Evolutionary conservation across 1,140 invertebrate genomes (phyloP), one percentile per base, ranked within the genome.

Genomic region (Drosophila bocqueti): DNA sequence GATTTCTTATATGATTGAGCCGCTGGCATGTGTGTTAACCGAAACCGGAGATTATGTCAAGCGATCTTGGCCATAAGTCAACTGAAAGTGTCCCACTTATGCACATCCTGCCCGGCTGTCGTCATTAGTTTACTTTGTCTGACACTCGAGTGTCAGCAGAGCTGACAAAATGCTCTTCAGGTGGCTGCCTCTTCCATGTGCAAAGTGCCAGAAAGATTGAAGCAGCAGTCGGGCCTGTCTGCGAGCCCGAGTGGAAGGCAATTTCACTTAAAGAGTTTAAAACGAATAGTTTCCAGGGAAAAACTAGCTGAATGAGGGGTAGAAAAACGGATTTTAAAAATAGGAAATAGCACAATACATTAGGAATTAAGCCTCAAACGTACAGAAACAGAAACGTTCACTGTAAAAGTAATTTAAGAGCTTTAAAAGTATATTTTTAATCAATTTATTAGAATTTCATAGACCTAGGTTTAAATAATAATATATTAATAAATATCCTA

Each of bases 71-170:
- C 26, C 67, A 73, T 72, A 73, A 73, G 54, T 73, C 69, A 73
- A 15, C 69, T 40, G 31, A 61, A 72, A 61, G 67, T 60, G 67
- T 42, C 24, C 68, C 68, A 61, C 45, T 73, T 43, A 67, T 43
- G 66, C 31, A 52, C 36, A 67, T 69, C 46, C 63, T 45, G 63
- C 54, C 54, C 54, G 54, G 66, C 67, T 73, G 69, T 73, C 67
- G 40, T 73, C 69, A 73, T 73, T 73, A 73, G 69, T 73, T 73
- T 72, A 73, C 67, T 61, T 73, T 73, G 69, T 43, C 69, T 72
- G 67, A 73, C 69, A 73, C 69, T 73, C 69, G 54, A 61, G 69
- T 73, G 69, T 73, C 69, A 50, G 55, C 54, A 73, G 68, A 60
- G 69, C 69, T 73, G 69, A 38, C 69, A 61, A 73, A 73, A 73